Percentiles rank a stretch among this genome's conserved stretches.
These are phyloP conservation scores for Sussaba pulchella DNA, from an alignment of 2,888 invertebrate species.

Conservation along the genomic window DNA sequence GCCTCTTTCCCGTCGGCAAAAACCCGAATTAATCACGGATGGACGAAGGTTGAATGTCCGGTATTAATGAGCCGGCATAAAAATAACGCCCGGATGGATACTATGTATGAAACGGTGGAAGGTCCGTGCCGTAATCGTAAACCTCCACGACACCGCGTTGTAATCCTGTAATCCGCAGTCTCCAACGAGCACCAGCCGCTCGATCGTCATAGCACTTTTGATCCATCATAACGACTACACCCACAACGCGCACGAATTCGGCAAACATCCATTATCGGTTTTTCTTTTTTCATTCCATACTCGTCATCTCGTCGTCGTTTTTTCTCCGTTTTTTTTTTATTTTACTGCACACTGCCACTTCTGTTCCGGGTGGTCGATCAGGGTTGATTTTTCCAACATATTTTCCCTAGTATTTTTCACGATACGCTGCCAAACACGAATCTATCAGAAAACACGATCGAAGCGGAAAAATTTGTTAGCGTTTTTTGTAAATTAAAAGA, in stretches of 20 bases:
- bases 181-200: neutral
- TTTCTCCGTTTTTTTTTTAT: neutral
- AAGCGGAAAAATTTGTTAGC: neutral
- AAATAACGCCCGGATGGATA: neutral
- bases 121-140: neutral
- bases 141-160: neutral
- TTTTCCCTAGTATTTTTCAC: constrained; percentile 1
- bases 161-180: constrained; percentile 10
- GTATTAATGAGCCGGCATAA: neutral
- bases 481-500: neutral
- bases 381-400: constrained; percentile 19
- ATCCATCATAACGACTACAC: constrained; percentile 1
- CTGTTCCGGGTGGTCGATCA: neutral
- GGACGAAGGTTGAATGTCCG: neutral
- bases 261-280: constrained; percentile 34
- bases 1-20: too few species aligned
- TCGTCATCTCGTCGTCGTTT: constrained; percentile 7
- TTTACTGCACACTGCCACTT: constrained; percentile 3
- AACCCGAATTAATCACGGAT: neutral
- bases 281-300: constrained; percentile 4
- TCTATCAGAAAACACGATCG: constrained; percentile 18
- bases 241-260: constrained; percentile 10
- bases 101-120: neutral
- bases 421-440: neutral
- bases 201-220: neutral